These are phyloP conservation scores for Phymastichus coffea DNA, from an alignment of 1,140 invertebrate genomes.

Conservation along the genomic window DNA sequence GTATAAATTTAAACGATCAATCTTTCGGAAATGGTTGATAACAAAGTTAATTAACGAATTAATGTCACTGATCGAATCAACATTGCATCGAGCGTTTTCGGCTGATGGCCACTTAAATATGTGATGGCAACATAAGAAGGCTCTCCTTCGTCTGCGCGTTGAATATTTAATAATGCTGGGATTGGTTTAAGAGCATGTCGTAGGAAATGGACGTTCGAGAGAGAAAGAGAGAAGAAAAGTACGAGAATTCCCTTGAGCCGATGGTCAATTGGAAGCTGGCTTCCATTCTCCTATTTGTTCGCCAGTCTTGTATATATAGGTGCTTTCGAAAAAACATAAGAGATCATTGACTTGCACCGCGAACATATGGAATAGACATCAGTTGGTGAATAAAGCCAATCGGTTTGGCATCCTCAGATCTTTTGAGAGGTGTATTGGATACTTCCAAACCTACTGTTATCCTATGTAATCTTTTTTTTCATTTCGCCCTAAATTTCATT, in stretches of 20 bases:
- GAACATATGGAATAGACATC: no score
- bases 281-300: no score
- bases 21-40: no score
- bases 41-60: no score
- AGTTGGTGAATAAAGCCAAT: constrained; percentile 43
- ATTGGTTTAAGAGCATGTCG: constrained; percentile 46
- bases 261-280: constrained; percentile 50
- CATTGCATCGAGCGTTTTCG: neutral
- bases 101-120: constrained; percentile 31
- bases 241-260: constrained; percentile 44
- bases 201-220: neutral
- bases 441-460: neutral
- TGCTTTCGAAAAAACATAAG: no score
- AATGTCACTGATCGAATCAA: no score
- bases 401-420: no score
- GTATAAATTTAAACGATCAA: no score
- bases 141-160: constrained; percentile 40
- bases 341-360: no score
- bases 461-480: neutral
- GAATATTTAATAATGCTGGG: constrained; percentile 55
- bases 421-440: no score
- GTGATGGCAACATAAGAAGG: constrained; percentile 35
- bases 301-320: no score
- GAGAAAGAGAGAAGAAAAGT: constrained; percentile 21
- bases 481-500: neutral